phyloP scores from a whole-genome alignment of 2,888 invertebrate species.

The Carcina quercana region DNA sequence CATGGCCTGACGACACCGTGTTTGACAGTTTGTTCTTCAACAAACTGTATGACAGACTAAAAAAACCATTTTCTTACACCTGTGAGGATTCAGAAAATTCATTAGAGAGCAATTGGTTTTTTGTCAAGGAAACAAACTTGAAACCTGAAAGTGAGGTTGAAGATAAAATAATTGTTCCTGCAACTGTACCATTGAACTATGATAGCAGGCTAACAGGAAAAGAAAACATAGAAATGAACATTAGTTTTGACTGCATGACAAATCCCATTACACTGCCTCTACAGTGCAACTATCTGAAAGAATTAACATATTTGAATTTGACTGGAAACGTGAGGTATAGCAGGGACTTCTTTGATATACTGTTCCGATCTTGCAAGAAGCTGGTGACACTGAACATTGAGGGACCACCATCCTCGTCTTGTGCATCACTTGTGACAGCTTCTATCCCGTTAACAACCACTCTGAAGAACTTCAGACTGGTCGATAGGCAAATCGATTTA shows the following conservation, averaged over 20 bases:
- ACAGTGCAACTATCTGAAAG: constrained; percentile 35
- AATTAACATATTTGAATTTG: constrained; percentile 49
- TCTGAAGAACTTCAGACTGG: constrained; percentile 45
- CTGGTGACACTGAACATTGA: constrained; percentile 44
- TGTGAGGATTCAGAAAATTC: no score
- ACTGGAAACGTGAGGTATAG: constrained; percentile 33
- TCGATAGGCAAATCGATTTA: constrained; percentile 41
- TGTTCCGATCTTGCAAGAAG: constrained; percentile 41
- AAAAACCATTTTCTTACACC: no score
- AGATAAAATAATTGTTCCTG: constrained; percentile 28
- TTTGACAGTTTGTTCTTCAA: no score
- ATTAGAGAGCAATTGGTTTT: no score
- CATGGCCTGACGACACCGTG: no score
- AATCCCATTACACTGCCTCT: constrained; percentile 31
- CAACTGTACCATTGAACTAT: constrained; percentile 33
- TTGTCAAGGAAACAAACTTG: no score
- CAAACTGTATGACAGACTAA: no score
- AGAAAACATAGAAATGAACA: constrained; percentile 27
- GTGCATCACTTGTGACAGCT: constrained; percentile 27
- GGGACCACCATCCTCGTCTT: constrained; percentile 25
- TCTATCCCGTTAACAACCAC: constrained; percentile 32
- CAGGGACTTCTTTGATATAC: constrained; percentile 42
- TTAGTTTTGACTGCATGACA: constrained; percentile 26
- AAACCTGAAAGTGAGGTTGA: constrained; percentile 19
- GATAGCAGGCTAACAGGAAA: constrained; percentile 36